Evolutionary conservation across 2,797 vertebrate genomes (phyloP), one percentile per base, ranked within the genome.

Genomic region (Craterocephalus amniculus): DNA sequence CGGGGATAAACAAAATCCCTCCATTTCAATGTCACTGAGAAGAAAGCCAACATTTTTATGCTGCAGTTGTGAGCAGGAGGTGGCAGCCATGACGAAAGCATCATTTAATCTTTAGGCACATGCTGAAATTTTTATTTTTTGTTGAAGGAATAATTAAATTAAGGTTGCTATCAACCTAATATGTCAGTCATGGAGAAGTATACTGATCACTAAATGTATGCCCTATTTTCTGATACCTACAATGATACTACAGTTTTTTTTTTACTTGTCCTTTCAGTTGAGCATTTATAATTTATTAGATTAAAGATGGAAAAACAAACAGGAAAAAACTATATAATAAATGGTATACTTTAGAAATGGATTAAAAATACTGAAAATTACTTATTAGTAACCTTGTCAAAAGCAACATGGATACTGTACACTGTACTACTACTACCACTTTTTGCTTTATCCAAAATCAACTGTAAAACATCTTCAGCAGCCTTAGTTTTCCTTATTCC

Each of bases 1-100:
- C 89, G 70, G 86, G 92, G 93, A 95, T 95, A 94, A 94, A 95
- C 93, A 95, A 95, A 95, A 95, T 95, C 93, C 89, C 92, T 90
- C 93, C 90, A 93, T 95, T 95, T 94, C 93, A 94, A 95, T 94
- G 94, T 95, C 94, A 94, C 90, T 65, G 88, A 93, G 92, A 94
- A 95, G 91, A 94, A 93, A 94, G 94, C 88, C 87, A 85, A 91
- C 82, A 90, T 93, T 94, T 93, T 91, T 92, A 89, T 87, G 85
- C 89, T 88, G 88, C 87, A 26, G 90, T 83, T 85, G 88, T 88
- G 76, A 88, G 87, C 83, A 87, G 76, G 76, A 90, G 86, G 84
- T 84, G 84, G 82, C 82, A 87, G 80, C 80, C 63, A 79, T 74
- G 87, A 88, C 64, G 57, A 79, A 70, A 81, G 88, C 80, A 40